A percentile compares a stretch with the other conserved stretches of the same genome.
phyloP scores from a whole-genome alignment of 1,140 invertebrate species.

The Drosophila melanica region DNA sequence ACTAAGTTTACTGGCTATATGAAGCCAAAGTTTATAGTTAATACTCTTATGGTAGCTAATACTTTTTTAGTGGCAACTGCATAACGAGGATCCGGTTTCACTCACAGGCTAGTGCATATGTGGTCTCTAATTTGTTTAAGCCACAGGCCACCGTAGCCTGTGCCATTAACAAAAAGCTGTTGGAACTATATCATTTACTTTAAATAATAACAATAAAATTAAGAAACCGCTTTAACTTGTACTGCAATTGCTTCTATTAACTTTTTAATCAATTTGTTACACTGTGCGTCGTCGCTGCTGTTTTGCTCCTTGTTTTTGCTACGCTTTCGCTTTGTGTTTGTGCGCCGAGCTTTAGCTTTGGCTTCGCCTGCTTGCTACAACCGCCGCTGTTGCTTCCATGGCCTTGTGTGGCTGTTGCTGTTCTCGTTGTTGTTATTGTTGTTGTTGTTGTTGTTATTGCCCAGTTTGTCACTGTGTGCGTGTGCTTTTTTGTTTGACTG shows the following conservation, averaged over 20 bases:
- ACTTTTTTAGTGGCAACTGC: no score
- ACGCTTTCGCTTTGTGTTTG: conserved; percentile 67
- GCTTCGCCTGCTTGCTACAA: conserved; percentile 32
- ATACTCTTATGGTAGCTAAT: no score
- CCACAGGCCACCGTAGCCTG: no score
- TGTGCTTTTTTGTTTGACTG: conserved; percentile 55
- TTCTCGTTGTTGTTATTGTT: conserved; percentile 21
- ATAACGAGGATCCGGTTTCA: no score
- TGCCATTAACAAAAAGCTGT: no score
- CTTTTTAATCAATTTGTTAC: conserved; percentile 33
- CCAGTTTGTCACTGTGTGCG: conserved; percentile 52
- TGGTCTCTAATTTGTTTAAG: no score
- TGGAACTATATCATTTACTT: no score
- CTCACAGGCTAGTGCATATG: no score
- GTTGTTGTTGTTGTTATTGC: conserved; percentile 40
- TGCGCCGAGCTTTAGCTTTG: conserved; percentile 39
- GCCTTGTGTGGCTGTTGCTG: conserved; percentile 39
- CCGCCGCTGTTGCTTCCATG: conserved; percentile 59
- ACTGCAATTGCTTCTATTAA: conserved; percentile 6
- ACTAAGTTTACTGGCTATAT: no score
- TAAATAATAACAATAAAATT: no score
- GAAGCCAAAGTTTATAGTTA: no score
- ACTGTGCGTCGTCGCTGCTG: conserved; percentile 54
- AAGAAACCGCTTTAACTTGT: neutral
- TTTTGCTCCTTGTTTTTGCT: conserved; percentile 79